Conservation (phyloP, 2,113 vertebrate genomes). For the Python bivittatus region DNA sequence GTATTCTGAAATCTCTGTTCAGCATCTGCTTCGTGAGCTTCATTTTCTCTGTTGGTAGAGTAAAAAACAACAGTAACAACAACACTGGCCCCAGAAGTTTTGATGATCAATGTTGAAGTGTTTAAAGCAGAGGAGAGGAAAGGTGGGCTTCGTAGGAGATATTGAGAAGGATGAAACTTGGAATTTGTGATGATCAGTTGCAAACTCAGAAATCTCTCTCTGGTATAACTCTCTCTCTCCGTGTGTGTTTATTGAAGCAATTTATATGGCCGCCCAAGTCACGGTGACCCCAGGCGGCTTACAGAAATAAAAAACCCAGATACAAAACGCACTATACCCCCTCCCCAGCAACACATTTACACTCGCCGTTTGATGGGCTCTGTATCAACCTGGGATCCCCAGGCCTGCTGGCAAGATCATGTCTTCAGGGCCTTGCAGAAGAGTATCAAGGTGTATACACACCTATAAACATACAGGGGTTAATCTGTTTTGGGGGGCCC, state of each 20-base stretch:
- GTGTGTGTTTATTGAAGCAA: too few species aligned
- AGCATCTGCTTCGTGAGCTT: not conserved
- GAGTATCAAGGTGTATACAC: too few species aligned
- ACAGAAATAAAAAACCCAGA: too few species aligned
- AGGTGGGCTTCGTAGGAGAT: not conserved
- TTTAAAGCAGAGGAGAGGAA: not conserved
- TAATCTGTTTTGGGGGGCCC: not conserved
- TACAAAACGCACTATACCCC: too few species aligned
- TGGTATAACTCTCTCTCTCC: not conserved
- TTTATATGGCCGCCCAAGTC: too few species aligned
- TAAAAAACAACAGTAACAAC: not conserved
- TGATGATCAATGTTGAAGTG: not conserved
- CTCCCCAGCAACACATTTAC: too few species aligned
- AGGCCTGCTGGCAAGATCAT: too few species aligned
- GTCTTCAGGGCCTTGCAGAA: too few species aligned
- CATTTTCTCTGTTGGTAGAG: not conserved
- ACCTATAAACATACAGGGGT: not conserved
- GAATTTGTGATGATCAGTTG: not conserved
- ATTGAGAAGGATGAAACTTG: not conserved
- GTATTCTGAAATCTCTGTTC: not conserved
- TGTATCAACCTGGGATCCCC: too few species aligned
- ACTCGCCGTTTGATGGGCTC: too few species aligned
- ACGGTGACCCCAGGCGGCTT: too few species aligned
- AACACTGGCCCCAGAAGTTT: not conserved
- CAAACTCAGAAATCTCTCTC: not conserved